Evolutionary conservation across 2,888 invertebrate genomes (phyloP).

Genomic region (Heliconius sara): DNA sequence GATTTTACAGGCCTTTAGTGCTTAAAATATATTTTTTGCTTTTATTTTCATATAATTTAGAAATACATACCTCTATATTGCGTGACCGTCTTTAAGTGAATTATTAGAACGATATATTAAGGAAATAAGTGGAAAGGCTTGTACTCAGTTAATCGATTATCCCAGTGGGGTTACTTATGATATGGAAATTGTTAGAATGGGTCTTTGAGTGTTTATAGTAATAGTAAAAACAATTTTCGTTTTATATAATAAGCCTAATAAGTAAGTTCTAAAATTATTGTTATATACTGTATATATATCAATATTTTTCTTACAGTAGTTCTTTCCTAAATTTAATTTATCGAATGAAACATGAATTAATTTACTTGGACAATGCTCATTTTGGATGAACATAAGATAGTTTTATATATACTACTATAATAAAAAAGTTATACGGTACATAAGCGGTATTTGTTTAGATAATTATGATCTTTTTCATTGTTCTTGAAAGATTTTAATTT

Average conservation of each 20-base stretch:
- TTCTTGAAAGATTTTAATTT: background rate
- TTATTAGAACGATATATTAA: background rate
- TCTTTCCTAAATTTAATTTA: background rate
- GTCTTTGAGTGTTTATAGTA: background rate
- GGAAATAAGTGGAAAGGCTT: background rate
- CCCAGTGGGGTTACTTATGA: background rate
- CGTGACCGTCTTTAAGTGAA: background rate
- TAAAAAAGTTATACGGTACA: background rate
- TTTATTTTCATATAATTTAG: background rate
- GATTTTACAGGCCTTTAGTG: too few species aligned
- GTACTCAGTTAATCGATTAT: background rate
- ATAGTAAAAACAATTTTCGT: too few species aligned
- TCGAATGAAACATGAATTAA: background rate
- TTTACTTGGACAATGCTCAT: background rate
- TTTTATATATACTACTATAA: background rate
- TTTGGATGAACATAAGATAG: background rate
- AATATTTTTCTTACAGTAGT: too few species aligned
- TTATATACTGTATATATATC: too few species aligned
- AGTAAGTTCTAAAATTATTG: too few species aligned
- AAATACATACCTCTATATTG: background rate
- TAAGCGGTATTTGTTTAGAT: background rate
- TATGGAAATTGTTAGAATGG: slow-evolving; percentile 6
- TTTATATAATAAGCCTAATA: too few species aligned
- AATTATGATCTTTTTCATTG: background rate
- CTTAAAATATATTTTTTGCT: background rate